These are phyloP conservation scores for Drosophila picticornis DNA, from an alignment of 2,888 invertebrate genomes.

Conservation along the genomic window DNA sequence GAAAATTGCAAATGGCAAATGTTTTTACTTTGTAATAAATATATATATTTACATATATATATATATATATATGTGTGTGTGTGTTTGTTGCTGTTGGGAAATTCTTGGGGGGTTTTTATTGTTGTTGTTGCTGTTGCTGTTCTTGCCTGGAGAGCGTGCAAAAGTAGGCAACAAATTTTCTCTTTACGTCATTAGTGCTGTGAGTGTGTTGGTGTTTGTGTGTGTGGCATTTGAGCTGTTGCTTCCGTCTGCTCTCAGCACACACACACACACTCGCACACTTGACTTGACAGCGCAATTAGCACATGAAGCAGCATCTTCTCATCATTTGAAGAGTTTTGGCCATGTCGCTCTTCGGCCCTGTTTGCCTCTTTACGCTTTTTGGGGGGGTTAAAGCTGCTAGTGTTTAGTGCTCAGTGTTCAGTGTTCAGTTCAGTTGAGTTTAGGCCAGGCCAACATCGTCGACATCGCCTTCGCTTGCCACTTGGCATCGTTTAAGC, in stretches of 20 bases:
- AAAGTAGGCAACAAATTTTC: slow-evolving; percentile 78
- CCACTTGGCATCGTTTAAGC: slow-evolving; percentile 79
- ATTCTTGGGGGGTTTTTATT: slow-evolving; percentile 21
- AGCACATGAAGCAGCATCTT: slow-evolving; percentile 82
- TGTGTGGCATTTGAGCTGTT: slow-evolving; percentile 70
- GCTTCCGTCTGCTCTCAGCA: slow-evolving; percentile 58
- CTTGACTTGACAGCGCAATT: slow-evolving; percentile 80
- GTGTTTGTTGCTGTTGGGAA: slow-evolving; percentile 34
- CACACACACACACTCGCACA: slow-evolving; percentile 11
- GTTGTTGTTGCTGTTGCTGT: slow-evolving; percentile 10
- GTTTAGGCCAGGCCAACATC: slow-evolving; percentile 4
- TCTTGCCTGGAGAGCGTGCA: slow-evolving; percentile 49
- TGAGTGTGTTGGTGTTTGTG: slow-evolving; percentile 29
- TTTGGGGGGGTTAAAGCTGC: slow-evolving; percentile 13
- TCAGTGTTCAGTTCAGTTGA: not conserved
- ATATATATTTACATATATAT: slow-evolving; percentile 11
- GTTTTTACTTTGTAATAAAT: slow-evolving; percentile 1
- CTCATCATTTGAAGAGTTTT: slow-evolving; percentile 67
- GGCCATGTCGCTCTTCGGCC: slow-evolving; percentile 53
- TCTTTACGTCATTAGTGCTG: slow-evolving; percentile 42
- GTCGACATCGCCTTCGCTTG: slow-evolving; percentile 46
- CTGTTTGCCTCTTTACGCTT: slow-evolving; percentile 28
- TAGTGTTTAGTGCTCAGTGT: not conserved
- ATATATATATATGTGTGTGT: slow-evolving; percentile 25
- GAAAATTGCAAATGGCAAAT: slow-evolving; percentile 40